Evolutionary conservation across 1,140 invertebrate species (phyloP).

Genomic region (Sogatella furcifera): DNA sequence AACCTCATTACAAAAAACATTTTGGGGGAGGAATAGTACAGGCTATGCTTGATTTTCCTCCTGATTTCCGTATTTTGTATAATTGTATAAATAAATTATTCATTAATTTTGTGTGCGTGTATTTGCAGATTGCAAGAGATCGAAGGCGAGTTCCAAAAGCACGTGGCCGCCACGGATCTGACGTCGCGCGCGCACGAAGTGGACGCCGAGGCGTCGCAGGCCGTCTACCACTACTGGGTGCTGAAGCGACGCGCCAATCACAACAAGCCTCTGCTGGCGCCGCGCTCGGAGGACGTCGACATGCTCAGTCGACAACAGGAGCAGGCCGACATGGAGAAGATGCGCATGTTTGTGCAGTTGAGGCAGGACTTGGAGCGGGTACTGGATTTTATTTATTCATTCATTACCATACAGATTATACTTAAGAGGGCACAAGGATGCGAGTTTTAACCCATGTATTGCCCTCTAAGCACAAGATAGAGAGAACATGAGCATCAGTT

Average conservation of each 20-base stretch:
- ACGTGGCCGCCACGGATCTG: slow-evolving; percentile 70
- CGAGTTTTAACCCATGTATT: no score
- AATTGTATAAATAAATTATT: no score
- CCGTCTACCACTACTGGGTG: slow-evolving; percentile 93
- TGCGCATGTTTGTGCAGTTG: slow-evolving; percentile 92
- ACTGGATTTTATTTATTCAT: no score
- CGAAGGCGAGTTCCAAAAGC: slow-evolving; percentile 86
- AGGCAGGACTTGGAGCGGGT: slow-evolving; percentile 88
- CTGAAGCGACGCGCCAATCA: slow-evolving; percentile 76
- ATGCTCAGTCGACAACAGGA: slow-evolving; percentile 57
- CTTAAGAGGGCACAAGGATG: no score
- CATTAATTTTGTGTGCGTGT: slow-evolving; percentile 15
- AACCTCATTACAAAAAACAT: no score
- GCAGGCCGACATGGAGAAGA: slow-evolving; percentile 80
- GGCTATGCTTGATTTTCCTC: no score
- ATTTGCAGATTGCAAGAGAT: slow-evolving; percentile 73
- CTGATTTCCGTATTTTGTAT: no score
- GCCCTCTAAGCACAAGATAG: no score
- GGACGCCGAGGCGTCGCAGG: slow-evolving; percentile 67
- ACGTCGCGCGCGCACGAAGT: slow-evolving; percentile 59
- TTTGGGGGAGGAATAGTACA: no score
- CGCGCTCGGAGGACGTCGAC: slow-evolving; percentile 71
- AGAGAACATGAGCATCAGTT: no score
- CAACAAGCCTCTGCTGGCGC: slow-evolving; percentile 80
- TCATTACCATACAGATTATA: no score